Evolutionary conservation across 2,888 invertebrate genomes (phyloP), one percentile per base, ranked within the genome.

Genomic region (Archips xylosteana): DNA sequence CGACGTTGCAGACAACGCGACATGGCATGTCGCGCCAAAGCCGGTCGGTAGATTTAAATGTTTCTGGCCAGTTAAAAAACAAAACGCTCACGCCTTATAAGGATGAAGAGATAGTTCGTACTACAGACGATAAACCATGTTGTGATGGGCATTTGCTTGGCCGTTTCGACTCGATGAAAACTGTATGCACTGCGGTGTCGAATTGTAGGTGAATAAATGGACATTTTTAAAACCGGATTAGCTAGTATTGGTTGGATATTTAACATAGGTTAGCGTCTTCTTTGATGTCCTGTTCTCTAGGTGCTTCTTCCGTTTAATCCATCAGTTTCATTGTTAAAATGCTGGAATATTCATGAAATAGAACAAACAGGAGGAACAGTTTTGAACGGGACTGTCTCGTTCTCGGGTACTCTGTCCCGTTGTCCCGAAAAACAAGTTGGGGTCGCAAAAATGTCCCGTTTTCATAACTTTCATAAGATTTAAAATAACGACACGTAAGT

Each of bases 11-110:
- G 10, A 45, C 45, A 45, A 45, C 9, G 45, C 12, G 8, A 45
- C 12, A 9, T 45, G 45, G 45, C 45, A 45, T 3, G 45, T 9
- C 39, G 39, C 6, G 45, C 3, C 45, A 12, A 3, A 45, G 49
- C 49, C n/a, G 3, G 45, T 12, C 49, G 49, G 49, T 49, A n/a
- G 12, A n/a, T 49, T 49, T 2, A 49, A 49, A n/a, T n/a, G n/a
- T 49, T 49, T 49, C 49, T 49, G 49, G 49, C 49, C 49, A 49
- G 49, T 13, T n/a, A n/a, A 4, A 49, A 49, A 5, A 13, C 49
- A 49, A 13, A 49, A 49, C 49, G 49, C 49, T n/a, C 49, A 49
- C n/a, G 49, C 49, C n/a, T 49, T 49, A n/a, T 49, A 49, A 49
- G 3, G 45, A 12, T 12, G 12, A 45, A 45, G 12, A 12, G 3